These are phyloP conservation scores for Pica pica DNA, from an alignment of 2,113 vertebrate genomes.

Conservation along the genomic window DNA sequence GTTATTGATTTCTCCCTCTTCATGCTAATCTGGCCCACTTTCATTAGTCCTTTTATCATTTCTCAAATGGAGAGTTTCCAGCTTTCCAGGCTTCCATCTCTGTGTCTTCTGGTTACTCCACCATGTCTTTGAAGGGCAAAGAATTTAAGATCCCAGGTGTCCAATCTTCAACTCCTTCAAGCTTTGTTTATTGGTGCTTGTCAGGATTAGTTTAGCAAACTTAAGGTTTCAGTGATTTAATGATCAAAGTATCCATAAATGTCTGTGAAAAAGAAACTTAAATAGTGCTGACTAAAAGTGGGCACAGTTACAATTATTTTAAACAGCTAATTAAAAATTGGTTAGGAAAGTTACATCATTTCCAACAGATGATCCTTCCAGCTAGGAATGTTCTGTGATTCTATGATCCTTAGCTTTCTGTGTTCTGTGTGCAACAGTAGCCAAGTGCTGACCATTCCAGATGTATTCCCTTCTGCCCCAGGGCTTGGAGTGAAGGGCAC, in stretches of 20 bases:
- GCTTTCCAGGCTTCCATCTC: background rate
- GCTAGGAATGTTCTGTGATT: rapidly evolving
- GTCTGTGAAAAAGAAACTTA: background rate
- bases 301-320: background rate
- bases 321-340: background rate
- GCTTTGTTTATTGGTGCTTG: background rate
- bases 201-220: background rate
- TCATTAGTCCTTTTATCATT: background rate
- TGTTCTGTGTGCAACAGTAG: background rate
- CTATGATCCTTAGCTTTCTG: background rate
- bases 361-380: background rate
- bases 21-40: background rate
- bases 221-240: background rate
- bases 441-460: background rate
- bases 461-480: background rate
- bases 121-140: rapidly evolving
- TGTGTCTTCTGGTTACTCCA: background rate
- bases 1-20: background rate
- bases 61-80: background rate
- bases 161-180: background rate
- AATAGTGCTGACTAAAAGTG: background rate
- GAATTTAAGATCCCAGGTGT: background rate
- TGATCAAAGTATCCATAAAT: background rate
- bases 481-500: background rate
- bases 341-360: background rate